Evolutionary conservation across 2,888 invertebrate genomes (phyloP).

Genomic region (Plemyria rubiginata): DNA sequence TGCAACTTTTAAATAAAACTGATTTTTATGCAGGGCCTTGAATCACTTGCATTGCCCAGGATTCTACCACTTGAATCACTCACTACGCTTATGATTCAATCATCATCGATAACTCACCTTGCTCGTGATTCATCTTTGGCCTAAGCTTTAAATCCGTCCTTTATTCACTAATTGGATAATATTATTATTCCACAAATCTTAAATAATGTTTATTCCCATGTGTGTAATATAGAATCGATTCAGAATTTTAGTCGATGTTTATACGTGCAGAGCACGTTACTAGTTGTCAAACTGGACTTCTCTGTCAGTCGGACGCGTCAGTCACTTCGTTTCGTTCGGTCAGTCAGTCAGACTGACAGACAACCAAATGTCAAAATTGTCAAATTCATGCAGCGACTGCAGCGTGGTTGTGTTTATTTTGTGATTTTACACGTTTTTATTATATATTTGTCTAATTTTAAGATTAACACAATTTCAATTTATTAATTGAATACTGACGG

Average conservation of each 20-base stretch:
- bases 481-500: conserved; percentile 6
- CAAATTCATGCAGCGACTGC: background rate
- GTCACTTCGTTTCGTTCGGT: background rate
- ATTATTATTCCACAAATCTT: too few species aligned
- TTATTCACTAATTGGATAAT: too few species aligned
- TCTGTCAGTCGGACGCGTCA: background rate
- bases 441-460: background rate
- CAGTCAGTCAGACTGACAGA: conserved; percentile 14
- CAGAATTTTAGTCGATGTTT: conserved; percentile 12
- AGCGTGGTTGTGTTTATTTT: conserved; percentile 8
- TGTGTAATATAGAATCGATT: background rate
- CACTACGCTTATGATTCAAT: too few species aligned
- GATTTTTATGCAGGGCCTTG: too few species aligned
- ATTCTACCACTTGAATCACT: too few species aligned
- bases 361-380: too few species aligned
- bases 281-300: background rate
- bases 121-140: too few species aligned
- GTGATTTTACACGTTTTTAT: background rate
- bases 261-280: background rate
- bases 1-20: too few species aligned
- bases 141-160: too few species aligned
- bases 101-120: too few species aligned
- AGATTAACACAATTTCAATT: conserved; percentile 28
- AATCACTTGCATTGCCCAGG: too few species aligned
- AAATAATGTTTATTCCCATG: too few species aligned